phyloP scores from a whole-genome alignment of 2,113 vertebrate species.

The Gobiocypris rarus region DNA sequence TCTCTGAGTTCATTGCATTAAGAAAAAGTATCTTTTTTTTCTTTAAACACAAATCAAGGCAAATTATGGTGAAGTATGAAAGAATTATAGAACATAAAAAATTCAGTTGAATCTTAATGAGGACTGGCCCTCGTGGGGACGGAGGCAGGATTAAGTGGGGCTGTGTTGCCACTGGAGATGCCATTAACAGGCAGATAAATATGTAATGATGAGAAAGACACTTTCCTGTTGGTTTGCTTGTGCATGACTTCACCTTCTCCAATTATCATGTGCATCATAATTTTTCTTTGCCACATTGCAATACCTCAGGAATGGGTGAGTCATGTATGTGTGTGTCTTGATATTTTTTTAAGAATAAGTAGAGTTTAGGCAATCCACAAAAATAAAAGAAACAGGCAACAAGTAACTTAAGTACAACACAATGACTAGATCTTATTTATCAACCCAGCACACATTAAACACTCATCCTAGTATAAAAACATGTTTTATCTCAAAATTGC shows the following conservation, averaged over 20 bases:
- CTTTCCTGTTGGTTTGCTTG: slow-evolving; percentile 71
- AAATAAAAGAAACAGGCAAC: slow-evolving; percentile 1
- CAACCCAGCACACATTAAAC: neutral
- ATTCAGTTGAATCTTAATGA: slow-evolving; percentile 77
- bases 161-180: slow-evolving; percentile 64
- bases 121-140: slow-evolving; percentile 64
- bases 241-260: slow-evolving; percentile 75
- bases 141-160: slow-evolving; percentile 20
- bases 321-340: slow-evolving; percentile 10
- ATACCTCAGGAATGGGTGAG: slow-evolving; percentile 42
- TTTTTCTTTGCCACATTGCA: slow-evolving; percentile 41
- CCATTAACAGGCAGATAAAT: slow-evolving; percentile 79
- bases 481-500: neutral
- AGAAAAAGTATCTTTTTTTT: slow-evolving; percentile 63
- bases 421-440: neutral
- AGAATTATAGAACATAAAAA: slow-evolving; percentile 80
- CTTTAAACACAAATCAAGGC: slow-evolving; percentile 73
- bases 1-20: slow-evolving; percentile 63
- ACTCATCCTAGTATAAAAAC: neutral
- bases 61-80: slow-evolving; percentile 73
- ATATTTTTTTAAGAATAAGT: slow-evolving; percentile 9
- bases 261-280: slow-evolving; percentile 65
- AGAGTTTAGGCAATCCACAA: slow-evolving; percentile 34
- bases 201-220: slow-evolving; percentile 76
- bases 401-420: neutral